Evolutionary conservation across 2,113 vertebrate species (phyloP).

Genomic region (Clarias gariepinus): DNA sequence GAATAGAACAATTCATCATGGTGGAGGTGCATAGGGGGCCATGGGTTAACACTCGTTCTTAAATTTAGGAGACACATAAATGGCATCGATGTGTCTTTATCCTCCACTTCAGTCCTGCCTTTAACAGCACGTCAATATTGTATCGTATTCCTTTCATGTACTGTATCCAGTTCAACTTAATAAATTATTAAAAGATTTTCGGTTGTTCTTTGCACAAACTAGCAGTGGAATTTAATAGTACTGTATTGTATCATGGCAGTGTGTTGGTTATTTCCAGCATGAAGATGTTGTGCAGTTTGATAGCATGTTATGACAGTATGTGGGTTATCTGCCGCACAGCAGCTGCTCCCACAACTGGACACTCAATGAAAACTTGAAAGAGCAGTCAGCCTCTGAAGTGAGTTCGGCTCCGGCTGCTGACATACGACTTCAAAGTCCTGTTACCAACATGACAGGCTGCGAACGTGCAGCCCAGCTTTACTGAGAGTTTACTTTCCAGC

Average conservation of each 20-base stretch:
- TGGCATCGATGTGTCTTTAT: too few species aligned
- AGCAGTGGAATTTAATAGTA: not conserved
- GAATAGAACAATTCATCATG: too few species aligned
- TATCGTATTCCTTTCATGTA: not conserved
- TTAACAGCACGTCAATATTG: not conserved
- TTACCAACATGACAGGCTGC: constrained; percentile 69
- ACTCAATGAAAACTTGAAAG: constrained; percentile 74
- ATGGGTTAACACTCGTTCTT: too few species aligned
- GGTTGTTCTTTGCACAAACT: not conserved
- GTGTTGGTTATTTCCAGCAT: constrained; percentile 1
- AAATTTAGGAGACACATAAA: too few species aligned
- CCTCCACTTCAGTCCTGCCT: too few species aligned
- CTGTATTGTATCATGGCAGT: not conserved
- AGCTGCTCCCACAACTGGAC: constrained; percentile 66
- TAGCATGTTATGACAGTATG: constrained; percentile 64
- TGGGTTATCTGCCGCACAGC: constrained; percentile 67
- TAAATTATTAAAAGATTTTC: not conserved
- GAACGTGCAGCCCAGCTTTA: constrained; percentile 59
- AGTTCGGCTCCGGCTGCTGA: constrained; percentile 65
- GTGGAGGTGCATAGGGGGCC: too few species aligned
- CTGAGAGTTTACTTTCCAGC: constrained; percentile 66
- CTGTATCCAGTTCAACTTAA: not conserved
- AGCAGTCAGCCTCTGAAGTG: constrained; percentile 67
- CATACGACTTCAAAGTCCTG: constrained; percentile 70
- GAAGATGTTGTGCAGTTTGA: constrained; percentile 40